Evolutionary conservation across 2,888 invertebrate genomes (phyloP).

Genomic region (Tenodera sinensis): DNA sequence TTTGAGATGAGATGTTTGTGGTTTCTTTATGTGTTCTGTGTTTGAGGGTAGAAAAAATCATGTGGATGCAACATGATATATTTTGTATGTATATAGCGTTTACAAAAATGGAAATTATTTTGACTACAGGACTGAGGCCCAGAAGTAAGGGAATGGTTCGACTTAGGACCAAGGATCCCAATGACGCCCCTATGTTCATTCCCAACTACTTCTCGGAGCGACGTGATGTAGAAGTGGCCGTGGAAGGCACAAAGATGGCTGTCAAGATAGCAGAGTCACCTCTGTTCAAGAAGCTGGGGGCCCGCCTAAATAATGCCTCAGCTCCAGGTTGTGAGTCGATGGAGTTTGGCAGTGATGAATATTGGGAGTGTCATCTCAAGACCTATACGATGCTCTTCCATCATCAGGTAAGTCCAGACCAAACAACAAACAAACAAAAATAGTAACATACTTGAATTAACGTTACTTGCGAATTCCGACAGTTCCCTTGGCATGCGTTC

Average conservation of each 20-base stretch:
- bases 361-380: conserved; percentile 80
- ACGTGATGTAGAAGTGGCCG: conserved; percentile 39
- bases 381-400: conserved; percentile 80
- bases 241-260: conserved; percentile 37
- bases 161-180: conserved; percentile 75
- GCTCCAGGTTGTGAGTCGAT: conserved; percentile 77
- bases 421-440: too few relatives aligned
- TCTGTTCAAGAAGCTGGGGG: conserved; percentile 77
- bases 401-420: conserved; percentile 58
- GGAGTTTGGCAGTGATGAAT: conserved; percentile 70
- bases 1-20: too few relatives aligned
- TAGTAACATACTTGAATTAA: too few relatives aligned
- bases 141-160: conserved; percentile 85
- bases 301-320: conserved; percentile 71
- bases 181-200: conserved; percentile 77
- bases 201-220: conserved; percentile 83
- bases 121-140: conserved; percentile 59
- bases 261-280: conserved; percentile 64
- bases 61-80: too few relatives aligned
- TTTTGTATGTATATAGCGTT: too few relatives aligned
- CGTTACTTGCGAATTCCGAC: too few relatives aligned
- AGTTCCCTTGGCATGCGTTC: too few relatives aligned
- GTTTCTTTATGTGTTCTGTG: too few relatives aligned
- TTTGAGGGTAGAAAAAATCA: too few relatives aligned
- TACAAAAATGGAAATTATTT: too few relatives aligned